Conservation (phyloP, 2,888 invertebrate species). For the Ormia ochracea region DNA sequence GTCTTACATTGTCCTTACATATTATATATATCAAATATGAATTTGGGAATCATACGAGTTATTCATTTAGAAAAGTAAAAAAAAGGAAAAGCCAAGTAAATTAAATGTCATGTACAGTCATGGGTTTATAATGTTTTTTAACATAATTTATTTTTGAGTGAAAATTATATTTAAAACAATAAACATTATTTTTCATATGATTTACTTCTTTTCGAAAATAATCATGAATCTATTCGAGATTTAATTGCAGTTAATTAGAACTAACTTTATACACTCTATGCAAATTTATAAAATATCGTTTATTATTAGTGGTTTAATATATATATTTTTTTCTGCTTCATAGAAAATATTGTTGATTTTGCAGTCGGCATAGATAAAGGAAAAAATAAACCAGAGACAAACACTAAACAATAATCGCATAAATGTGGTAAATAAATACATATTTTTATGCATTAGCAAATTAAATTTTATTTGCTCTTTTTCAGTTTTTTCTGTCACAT, state of each 20-base stretch:
- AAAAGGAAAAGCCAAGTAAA: too few relatives aligned
- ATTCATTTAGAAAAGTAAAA: too few relatives aligned
- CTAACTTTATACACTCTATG: neutral
- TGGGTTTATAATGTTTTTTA: too few relatives aligned
- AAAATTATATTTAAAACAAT: too few relatives aligned
- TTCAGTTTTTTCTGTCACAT: neutral
- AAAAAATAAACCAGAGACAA: neutral
- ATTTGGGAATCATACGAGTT: too few relatives aligned
- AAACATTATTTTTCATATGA: too few relatives aligned
- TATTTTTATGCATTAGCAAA: neutral
- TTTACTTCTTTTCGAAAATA: neutral
- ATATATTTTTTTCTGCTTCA: neutral
- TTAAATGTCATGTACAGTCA: too few relatives aligned
- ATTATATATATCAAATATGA: too few relatives aligned
- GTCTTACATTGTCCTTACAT: too few relatives aligned
- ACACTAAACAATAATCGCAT: neutral
- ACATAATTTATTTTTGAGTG: too few relatives aligned
- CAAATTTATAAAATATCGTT: slow-evolving; percentile 7
- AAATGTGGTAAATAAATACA: neutral
- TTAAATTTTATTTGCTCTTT: neutral
- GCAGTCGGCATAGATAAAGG: neutral
- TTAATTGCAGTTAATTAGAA: slow-evolving; percentile 57
- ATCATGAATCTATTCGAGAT: slow-evolving; percentile 29
- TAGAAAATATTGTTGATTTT: neutral
- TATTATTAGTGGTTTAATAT: slow-evolving; percentile 10